Evolutionary conservation across 2,888 invertebrate species (phyloP), one percentile per base, ranked within the genome.

Genomic region (Plagiodera versicolora): DNA sequence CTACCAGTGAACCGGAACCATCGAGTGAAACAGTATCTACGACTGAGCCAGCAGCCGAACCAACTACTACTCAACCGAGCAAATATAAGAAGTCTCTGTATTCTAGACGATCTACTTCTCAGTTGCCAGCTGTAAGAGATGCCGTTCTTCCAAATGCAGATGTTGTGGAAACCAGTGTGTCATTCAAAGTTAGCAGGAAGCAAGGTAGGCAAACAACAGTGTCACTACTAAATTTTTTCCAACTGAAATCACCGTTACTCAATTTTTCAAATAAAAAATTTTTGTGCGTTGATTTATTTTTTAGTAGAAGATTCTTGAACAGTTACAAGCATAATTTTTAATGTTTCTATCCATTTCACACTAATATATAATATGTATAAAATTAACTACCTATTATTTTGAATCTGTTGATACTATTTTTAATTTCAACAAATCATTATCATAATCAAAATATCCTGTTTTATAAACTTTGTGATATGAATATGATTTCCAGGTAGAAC

Each of bases 141-240:
- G 65, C 62, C 44, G 64, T 67, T 9, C 50, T 61, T 3, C 67
- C 63, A 6, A 66, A 65, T 16, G 90, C 89, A 44, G 88, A 90
- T 20, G 87, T 89, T 0, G 90, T 91, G 10, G 89, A 90, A 72
- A 92, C 91, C 0, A 91, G 91, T 74, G 88, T 92, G 2, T 71
- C 91, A 0, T 92, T 88, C 77, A 86, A 89, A 77, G 90, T 92
- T 64, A 91, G 91, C 72, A 84, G 84, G 16, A 84, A 83, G 64
- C 83, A 83, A 80, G 85, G 85, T 83, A 72, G 67, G 51, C 30
- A 20, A 5, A 39, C 32, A n/a, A n/a, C n/a, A n/a, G n/a, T n/a
- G n/a, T n/a, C n/a, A n/a, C n/a, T n/a, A n/a, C n/a, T n/a, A n/a
- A n/a, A n/a, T n/a, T n/a, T n/a, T n/a, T n/a, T n/a, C n/a, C n/a